phyloP scores from a whole-genome alignment of 2,113 vertebrate species.

The Callopanchax toddi region DNA sequence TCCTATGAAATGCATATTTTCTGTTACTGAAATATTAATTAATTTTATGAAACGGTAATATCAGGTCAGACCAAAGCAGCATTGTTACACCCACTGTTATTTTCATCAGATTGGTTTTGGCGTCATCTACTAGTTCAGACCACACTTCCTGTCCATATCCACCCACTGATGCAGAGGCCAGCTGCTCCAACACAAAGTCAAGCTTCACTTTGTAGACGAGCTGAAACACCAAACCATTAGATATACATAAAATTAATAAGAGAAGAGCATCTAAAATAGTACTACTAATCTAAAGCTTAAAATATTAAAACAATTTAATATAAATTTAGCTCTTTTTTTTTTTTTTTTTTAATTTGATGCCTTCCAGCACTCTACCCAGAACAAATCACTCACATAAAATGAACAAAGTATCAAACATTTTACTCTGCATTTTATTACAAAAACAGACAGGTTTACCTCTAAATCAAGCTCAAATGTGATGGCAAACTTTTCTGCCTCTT shows the following conservation, averaged over 20 bases:
- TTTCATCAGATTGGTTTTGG: slow-evolving; percentile 90
- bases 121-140: slow-evolving; percentile 86
- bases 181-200: slow-evolving; percentile 88
- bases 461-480: slow-evolving; percentile 91
- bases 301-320: too few relatives aligned
- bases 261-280: background rate
- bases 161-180: slow-evolving; percentile 83
- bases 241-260: background rate
- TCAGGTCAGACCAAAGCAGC: background rate
- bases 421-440: background rate
- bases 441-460: slow-evolving; percentile 79
- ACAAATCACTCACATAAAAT: too few relatives aligned
- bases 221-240: slow-evolving; percentile 66
- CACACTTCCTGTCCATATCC: slow-evolving; percentile 72
- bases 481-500: slow-evolving; percentile 95
- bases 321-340: too few relatives aligned
- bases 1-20: too few relatives aligned
- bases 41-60: background rate
- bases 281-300: too few relatives aligned
- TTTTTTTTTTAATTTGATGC: too few relatives aligned
- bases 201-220: slow-evolving; percentile 96
- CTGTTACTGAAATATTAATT: too few relatives aligned
- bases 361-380: background rate
- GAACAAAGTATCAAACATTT: too few relatives aligned
- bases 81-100: slow-evolving; percentile 81